Evolutionary conservation across 2,888 invertebrate genomes (phyloP), one percentile per base, ranked within the genome.

Genomic region (Hypena proboscidalis): DNA sequence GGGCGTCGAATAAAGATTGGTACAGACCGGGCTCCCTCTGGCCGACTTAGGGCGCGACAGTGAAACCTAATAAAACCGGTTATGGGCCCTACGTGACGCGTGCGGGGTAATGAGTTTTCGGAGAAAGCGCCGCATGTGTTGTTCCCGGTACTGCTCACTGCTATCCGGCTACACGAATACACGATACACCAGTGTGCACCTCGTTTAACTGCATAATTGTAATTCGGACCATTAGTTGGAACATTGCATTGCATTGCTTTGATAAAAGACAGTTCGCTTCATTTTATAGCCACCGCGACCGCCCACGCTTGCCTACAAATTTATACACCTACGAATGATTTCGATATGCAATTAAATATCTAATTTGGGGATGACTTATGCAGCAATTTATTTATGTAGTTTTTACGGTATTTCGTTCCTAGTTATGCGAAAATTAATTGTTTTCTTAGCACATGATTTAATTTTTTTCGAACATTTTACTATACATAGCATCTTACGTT

Each of bases 51-150:
- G 78, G 75, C 69, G 74, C 75, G 78, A 76, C 77, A 77, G 80
- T 78, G 84, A 85, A 88, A 86, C 86, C 86, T 85, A 89, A 89
- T 89, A 87, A 87, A 86, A 85, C 85, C 80, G 75, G 87, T 83
- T 88, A 85, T 82, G 77, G 77, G 72, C 74, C 77, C 77, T 82
- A 85, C 85, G 87, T 85, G 85, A 88, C 90, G 88, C 86, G 87
- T 85, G 87, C 79, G 68, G 65, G 59, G 78, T 86, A 88, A 90
- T 89, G 87, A 88, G 86, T 82, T 88, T 89, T 87, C 84, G 84
- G 85, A 83, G 88, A 89, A 87, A 84, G 80, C 83, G 58, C 60
- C 60, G 69, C 74, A 74, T 74, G 73, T 70, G 62, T 65, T 63
- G 68, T 76, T 79, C 76, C 56, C 60, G 36, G 74, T 74, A 74